Evolutionary conservation across 1,140 invertebrate genomes (phyloP).

Genomic region (Brachystomella parvula): DNA sequence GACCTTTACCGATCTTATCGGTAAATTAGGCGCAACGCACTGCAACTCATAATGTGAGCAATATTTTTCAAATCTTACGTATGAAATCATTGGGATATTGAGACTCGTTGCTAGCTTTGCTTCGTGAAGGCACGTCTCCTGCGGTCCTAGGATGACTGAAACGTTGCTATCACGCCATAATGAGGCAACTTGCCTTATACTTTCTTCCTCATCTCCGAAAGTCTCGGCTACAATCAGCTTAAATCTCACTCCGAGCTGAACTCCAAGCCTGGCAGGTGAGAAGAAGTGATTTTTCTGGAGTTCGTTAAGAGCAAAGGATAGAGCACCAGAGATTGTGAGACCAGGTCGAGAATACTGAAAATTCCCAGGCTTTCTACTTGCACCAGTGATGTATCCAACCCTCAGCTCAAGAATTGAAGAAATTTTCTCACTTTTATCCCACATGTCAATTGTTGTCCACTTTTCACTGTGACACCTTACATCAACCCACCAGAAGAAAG

Average conservation of each 20-base stretch:
- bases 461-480: too few species aligned
- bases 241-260: constrained; percentile 50
- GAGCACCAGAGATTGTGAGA: constrained; percentile 66
- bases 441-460: too few species aligned
- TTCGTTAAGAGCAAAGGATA: constrained; percentile 58
- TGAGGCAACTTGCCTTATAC: constrained; percentile 73
- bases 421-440: neutral
- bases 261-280: constrained; percentile 49
- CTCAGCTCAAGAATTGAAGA: constrained; percentile 39
- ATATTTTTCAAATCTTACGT: constrained; percentile 47
- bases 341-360: constrained; percentile 55
- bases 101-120: constrained; percentile 90
- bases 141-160: constrained; percentile 84
- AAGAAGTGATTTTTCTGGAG: neutral
- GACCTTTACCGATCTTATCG: too few species aligned
- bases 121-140: constrained; percentile 91
- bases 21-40: too few species aligned
- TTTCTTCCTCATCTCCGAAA: constrained; percentile 76
- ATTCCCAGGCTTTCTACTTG: constrained; percentile 62
- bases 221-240: constrained; percentile 83
- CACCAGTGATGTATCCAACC: constrained; percentile 52
- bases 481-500: too few species aligned
- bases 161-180: constrained; percentile 73
- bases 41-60: too few species aligned
- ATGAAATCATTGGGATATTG: constrained; percentile 68